Evolutionary conservation across 2,888 invertebrate species (phyloP).

Genomic region (Athalia circularis): DNA sequence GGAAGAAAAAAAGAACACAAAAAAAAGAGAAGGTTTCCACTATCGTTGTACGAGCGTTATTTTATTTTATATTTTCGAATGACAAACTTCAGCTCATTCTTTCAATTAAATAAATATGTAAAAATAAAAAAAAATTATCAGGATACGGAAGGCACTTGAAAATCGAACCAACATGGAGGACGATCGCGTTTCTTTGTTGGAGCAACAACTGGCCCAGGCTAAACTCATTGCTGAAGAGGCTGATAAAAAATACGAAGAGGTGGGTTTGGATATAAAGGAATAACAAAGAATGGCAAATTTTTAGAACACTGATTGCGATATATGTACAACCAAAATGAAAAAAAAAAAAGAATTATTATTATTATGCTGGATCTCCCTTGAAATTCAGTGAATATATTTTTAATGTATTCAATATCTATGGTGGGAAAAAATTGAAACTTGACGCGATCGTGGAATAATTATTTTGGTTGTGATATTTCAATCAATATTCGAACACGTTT

Average conservation of each 20-base stretch:
- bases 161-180: constrained; percentile 99
- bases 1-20: no score
- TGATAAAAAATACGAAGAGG: constrained; percentile 99
- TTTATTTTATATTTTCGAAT: not conserved
- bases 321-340: not conserved
- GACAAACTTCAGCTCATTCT: constrained; percentile 50
- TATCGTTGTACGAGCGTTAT: not conserved
- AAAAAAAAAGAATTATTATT: not conserved
- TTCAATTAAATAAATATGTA: constrained; percentile 56
- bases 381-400: not conserved
- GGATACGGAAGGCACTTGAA: constrained; percentile 98
- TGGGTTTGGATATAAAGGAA: constrained; percentile 73
- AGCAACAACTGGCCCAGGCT: constrained; percentile 98
- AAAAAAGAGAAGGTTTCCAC: no score
- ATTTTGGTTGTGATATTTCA: not conserved
- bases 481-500: constrained; percentile 20
- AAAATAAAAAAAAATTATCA: constrained; percentile 69
- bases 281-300: not conserved
- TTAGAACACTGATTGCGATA: constrained; percentile 8
- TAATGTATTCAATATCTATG: not conserved
- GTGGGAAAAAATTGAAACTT: not conserved
- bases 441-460: not conserved
- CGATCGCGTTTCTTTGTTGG: constrained; percentile 97
- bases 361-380: no score
- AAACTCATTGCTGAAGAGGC: constrained; percentile 99